A percentile compares a stretch with the other conserved stretches of the same genome.
Conservation (phyloP, 1,140 invertebrate genomes). For the Hermetia illucens region DNA sequence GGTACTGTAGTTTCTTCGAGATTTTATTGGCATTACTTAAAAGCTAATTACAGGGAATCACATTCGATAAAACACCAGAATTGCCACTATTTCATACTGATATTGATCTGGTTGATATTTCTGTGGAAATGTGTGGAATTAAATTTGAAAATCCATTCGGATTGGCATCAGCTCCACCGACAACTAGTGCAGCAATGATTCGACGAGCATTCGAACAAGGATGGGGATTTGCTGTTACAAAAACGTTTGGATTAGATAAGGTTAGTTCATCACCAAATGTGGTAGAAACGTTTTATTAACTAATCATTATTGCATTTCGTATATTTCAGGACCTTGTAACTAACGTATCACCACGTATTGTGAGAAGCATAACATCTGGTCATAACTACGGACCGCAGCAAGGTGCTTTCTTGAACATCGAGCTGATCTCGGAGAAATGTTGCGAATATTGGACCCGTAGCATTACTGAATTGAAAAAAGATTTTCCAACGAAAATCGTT, state of each 20-base stretch:
- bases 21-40: conserved; percentile 2
- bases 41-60: conserved; percentile 35
- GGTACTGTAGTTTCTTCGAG: conserved; percentile 33
- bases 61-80: conserved; percentile 46
- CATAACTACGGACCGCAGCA: conserved; percentile 88
- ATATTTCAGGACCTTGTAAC: conserved; percentile 74
- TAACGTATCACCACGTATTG: conserved; percentile 93
- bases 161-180: conserved; percentile 90
- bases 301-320: not conserved
- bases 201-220: conserved; percentile 85
- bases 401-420: conserved; percentile 90
- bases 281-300: not conserved
- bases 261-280: conserved; percentile 28
- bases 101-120: conserved; percentile 88
- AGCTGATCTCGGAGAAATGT: conserved; percentile 95
- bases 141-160: conserved; percentile 96
- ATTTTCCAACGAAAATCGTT: conserved; percentile 84
- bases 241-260: conserved; percentile 92
- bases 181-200: conserved; percentile 91
- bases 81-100: conserved; percentile 86
- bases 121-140: conserved; percentile 74
- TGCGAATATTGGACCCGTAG: conserved; percentile 84
- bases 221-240: conserved; percentile 93
- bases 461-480: conserved; percentile 77
- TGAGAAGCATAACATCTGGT: conserved; percentile 83